phyloP scores from a whole-genome alignment of 2,797 vertebrate genomes.

The Spea hammondii region DNA sequence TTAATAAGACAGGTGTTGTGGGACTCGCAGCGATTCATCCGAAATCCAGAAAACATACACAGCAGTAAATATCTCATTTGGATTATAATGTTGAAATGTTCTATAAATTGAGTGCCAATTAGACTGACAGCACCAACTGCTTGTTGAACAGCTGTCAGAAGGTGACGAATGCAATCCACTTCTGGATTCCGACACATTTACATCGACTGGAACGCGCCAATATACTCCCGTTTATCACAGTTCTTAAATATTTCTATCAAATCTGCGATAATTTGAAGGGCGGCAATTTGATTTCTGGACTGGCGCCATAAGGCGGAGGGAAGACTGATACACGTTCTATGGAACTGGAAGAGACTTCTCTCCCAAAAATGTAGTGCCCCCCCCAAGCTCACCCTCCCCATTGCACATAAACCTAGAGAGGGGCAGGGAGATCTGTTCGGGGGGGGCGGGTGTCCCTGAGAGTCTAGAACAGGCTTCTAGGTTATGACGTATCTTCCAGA shows the following conservation, averaged over 20 bases:
- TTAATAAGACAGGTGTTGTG: too few relatives aligned
- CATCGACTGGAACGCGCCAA: slow-evolving; percentile 27
- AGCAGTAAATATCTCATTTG: slow-evolving; percentile 7
- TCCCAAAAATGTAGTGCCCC: too few relatives aligned
- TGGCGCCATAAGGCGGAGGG: too few relatives aligned
- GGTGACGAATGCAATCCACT: slow-evolving; percentile 37
- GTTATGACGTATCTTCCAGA: too few relatives aligned
- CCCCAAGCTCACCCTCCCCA: too few relatives aligned
- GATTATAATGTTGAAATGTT: slow-evolving; percentile 41
- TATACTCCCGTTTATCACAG: slow-evolving; percentile 10
- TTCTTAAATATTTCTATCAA: slow-evolving; percentile 32
- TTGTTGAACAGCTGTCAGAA: slow-evolving; percentile 37
- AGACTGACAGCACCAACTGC: slow-evolving; percentile 43
- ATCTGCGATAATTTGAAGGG: slow-evolving; percentile 25
- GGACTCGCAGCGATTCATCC: too few relatives aligned
- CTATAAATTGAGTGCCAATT: slow-evolving; percentile 39
- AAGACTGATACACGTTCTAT: too few relatives aligned
- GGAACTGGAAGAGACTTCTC: too few relatives aligned
- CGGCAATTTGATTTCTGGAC: not conserved
- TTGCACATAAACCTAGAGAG: too few relatives aligned
- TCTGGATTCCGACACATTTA: slow-evolving; percentile 31
- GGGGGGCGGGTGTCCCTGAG: too few relatives aligned
- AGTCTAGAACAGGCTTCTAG: too few relatives aligned
- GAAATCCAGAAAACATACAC: not conserved
- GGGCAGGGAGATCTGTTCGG: too few relatives aligned